Conservation (phyloP, 64 coral and sea anemone genomes). For the Stichodactyla mertensii region DNA sequence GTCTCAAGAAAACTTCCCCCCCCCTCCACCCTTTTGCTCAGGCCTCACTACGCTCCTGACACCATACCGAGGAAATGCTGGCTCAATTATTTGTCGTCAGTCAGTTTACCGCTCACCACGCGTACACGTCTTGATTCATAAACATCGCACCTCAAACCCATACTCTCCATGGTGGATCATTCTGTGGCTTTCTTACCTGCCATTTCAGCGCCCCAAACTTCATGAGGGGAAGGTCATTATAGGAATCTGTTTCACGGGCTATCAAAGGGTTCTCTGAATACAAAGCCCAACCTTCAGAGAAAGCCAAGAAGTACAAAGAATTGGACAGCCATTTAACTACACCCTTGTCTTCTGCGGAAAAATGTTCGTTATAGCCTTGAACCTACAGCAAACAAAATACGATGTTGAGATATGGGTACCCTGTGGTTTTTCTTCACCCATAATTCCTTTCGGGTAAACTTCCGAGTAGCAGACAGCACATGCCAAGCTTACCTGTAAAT, state of each 20-base stretch:
- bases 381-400: not conserved
- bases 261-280: slow-evolving; percentile 61
- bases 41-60: no score
- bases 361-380: slow-evolving; percentile 16
- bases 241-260: slow-evolving; percentile 41
- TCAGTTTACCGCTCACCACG: no score
- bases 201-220: slow-evolving; percentile 18
- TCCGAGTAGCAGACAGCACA: no score
- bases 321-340: slow-evolving; percentile 3
- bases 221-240: slow-evolving; percentile 20
- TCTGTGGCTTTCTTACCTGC: not conserved
- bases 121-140: no score
- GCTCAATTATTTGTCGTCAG: no score
- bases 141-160: no score
- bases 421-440: not conserved
- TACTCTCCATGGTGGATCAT: no score
- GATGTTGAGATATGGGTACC: not conserved
- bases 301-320: slow-evolving; percentile 15
- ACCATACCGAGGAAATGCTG: no score
- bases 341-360: not conserved
- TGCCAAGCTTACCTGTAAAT: slow-evolving; percentile 51
- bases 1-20: no score
- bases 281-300: slow-evolving; percentile 65
- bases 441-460: no score
- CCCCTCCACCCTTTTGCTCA: no score